A percentile compares a stretch with the other conserved stretches of the same genome.
These are phyloP conservation scores for Indicator maculatus DNA, from an alignment of 2,113 vertebrate species.

Conservation along the genomic window DNA sequence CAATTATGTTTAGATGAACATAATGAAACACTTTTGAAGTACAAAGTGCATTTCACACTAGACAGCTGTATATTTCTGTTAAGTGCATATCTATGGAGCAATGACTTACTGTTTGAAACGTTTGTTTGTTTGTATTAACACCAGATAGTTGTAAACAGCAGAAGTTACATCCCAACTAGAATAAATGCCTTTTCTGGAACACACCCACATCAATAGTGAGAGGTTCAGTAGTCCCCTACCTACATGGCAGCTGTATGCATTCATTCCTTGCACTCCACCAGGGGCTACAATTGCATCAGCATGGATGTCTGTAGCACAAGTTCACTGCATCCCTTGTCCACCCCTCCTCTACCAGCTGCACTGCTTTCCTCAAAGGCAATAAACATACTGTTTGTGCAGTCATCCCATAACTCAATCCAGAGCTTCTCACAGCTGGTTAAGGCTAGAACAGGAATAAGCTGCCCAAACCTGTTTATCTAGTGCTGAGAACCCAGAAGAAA, in stretches of 20 bases:
- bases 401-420: neutral
- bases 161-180: neutral
- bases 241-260: rapidly evolving
- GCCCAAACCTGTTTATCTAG: neutral
- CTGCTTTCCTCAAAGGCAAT: neutral
- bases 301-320: rapidly evolving
- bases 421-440: neutral
- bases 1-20: neutral
- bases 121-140: neutral
- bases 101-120: neutral
- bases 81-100: neutral
- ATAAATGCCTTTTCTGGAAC: neutral
- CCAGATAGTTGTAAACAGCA: neutral
- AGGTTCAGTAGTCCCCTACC: neutral
- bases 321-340: neutral
- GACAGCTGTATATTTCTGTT: neutral
- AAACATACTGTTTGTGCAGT: neutral
- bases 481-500: neutral
- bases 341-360: neutral
- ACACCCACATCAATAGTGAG: neutral
- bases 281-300: neutral
- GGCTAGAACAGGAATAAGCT: neutral
- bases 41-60: neutral
- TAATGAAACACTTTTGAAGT: neutral
- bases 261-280: rapidly evolving